Base-by-base conservation (phyloP, 1,140 invertebrate species). In the Cyphomyrmex costatus region DNA sequence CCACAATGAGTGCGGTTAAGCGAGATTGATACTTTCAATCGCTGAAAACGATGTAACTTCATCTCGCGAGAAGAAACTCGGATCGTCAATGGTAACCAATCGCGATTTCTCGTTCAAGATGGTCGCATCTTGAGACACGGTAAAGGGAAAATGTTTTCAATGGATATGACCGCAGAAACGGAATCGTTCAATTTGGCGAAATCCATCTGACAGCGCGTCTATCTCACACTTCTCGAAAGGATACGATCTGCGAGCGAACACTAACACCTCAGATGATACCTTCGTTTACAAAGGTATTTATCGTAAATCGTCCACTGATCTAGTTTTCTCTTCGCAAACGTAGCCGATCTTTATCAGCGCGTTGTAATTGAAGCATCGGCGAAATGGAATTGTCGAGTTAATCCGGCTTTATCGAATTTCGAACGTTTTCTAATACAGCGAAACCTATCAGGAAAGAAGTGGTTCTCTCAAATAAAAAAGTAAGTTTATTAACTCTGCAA, bases 21-120 rank as follows among this genome's bases (percentile, higher is more conserved):
- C 73, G 76, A 82, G 76, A 60, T 65, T 68, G 51, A 74, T 61
- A 80, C 76, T 91, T 91, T 85, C 89, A 89, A 91, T 91, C 90
- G 74, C n/a, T 65, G 68, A 53, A 66, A 74, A 33, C 76, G 65
- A 83, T 68, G 89, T 79, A 73, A 19, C 78, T 66, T 68, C 46
- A 77, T 79, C 71, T 14, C 21, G 66, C 78, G 51, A 85, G 80
- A 85, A 70, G 85, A 86, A 77, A 56, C 33, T 19, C 6, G 2
- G 36, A 27, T 76, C 24, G 42, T 24, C 78, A 56, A 60, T 51
- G 30, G 58, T 24, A 85, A 36, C 73, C 82, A 85, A 85, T 85
- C 58, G 82, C 73, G 74, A 85, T 85, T 42, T 78, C 73, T 74
- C 68, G 33, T 73, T 46, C 79, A 36, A 30, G 68, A 24, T 33